Evolutionary conservation across 2,888 invertebrate genomes (phyloP), one percentile per base, ranked within the genome.

Genomic region (Clanis bilineata): DNA sequence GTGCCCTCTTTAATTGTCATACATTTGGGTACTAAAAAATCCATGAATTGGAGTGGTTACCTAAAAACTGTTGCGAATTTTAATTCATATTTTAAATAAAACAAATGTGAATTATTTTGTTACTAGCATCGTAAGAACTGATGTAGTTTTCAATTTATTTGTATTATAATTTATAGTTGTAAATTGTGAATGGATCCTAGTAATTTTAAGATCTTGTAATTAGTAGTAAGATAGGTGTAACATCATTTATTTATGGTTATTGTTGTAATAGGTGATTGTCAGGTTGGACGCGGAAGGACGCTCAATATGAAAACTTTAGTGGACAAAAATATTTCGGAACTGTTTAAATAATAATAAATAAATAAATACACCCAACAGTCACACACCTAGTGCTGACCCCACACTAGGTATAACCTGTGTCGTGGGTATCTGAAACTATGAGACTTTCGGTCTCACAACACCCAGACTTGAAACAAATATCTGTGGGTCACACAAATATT

Each of bases 101-200:
- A 43, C 39, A 59, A 54, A 54, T 58, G 58, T 41, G 38, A 38
- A 55, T 55, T 36, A 6, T 54, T 51, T 59, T 59, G 41, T 43
- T 54, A 59, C 61, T 76, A 76, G 67, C 58, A 45, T 60, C 28
- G 60, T 77, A 77, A 76, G 75, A 73, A 76, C 68, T 77, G 70
- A 77, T 70, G 64, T 71, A 73, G 75, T 73, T 72, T 72, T 72
- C 71, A 72, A 69, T 61, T 63, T 71, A 62, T 59, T 64, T 62
- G 68, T 59, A 61, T 54, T 62, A 63, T 59, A 59, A 43, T 51
- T 51, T 51, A 51, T 85, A 86, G 77, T 71, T 86, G 82, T 86
- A 85, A 77, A 85, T 86, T 83, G 79, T 83, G 83, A 88, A 85
- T 80, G 87, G 79, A 88, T 90, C 89, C 90, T 90, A 90, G 79